A percentile compares a stretch with the other conserved stretches of the same genome.
phyloP scores from a whole-genome alignment of 2,113 vertebrate species.

The Fulica atra region DNA sequence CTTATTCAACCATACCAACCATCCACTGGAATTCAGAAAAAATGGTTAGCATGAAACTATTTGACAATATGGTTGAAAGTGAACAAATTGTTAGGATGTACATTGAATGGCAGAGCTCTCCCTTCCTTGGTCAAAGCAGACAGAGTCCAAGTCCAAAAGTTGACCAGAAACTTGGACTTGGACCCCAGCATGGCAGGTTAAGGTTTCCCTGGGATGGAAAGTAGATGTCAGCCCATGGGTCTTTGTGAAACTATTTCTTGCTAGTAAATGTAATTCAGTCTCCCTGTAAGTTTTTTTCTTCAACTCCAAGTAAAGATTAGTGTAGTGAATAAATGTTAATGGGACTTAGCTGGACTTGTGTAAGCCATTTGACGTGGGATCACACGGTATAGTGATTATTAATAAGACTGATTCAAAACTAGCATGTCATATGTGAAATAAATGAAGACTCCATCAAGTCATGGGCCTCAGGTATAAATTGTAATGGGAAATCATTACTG shows the following conservation, averaged over 20 bases:
- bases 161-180: neutral
- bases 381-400: neutral
- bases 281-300: neutral
- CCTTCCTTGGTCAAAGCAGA: neutral
- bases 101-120: neutral
- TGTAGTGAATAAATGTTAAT: neutral
- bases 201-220: neutral
- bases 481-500: neutral
- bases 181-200: neutral
- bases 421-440: neutral
- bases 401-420: neutral
- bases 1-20: neutral
- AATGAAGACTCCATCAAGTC: neutral
- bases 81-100: neutral
- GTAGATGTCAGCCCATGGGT: neutral
- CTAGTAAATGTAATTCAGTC: neutral
- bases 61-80: neutral
- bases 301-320: neutral
- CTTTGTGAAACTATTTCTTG: neutral
- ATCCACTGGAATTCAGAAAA: neutral
- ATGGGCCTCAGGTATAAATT: neutral
- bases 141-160: neutral
- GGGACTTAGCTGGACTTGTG: neutral
- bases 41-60: neutral
- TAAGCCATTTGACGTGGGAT: neutral